phyloP scores from a whole-genome alignment of 1,140 invertebrate species.

The Phenacoccus solenopsis region DNA sequence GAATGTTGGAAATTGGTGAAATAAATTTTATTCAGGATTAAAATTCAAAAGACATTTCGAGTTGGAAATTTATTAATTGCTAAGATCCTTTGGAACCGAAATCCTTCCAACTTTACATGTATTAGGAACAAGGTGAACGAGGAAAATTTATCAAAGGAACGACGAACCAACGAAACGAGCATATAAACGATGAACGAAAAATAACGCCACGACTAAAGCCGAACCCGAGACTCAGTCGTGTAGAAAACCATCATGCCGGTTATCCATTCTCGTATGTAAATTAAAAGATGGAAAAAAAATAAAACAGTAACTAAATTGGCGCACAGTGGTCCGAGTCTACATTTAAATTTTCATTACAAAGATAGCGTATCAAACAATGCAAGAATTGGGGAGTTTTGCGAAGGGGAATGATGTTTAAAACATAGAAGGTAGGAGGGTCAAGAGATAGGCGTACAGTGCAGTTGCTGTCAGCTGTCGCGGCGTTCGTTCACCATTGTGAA shows the following conservation, averaged over 20 bases:
- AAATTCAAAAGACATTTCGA: too few species aligned
- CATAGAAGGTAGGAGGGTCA: not conserved
- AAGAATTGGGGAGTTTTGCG: not conserved
- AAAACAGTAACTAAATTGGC: not conserved
- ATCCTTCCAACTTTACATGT: too few species aligned
- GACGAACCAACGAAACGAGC: too few species aligned
- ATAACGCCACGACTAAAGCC: too few species aligned
- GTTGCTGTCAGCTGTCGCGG: not conserved
- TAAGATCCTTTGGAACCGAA: too few species aligned
- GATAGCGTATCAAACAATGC: not conserved
- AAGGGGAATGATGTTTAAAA: not conserved
- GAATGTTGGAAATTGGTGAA: too few species aligned
- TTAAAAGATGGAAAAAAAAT: not conserved
- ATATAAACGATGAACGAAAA: too few species aligned
- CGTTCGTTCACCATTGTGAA: not conserved
- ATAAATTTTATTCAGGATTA: too few species aligned
- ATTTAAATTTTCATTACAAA: slow-evolving; percentile 4
- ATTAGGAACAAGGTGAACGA: too few species aligned
- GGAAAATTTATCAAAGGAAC: too few species aligned
- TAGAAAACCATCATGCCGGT: not conserved
- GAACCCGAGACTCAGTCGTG: too few species aligned
- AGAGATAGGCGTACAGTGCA: not conserved
- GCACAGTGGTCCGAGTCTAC: not conserved
- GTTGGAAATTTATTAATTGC: too few species aligned
- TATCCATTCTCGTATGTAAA: not conserved